Percentiles rank a stretch among this genome's conserved stretches.
Conservation (phyloP, 2,797 vertebrate genomes). For the Fundulus diaphanus region DNA sequence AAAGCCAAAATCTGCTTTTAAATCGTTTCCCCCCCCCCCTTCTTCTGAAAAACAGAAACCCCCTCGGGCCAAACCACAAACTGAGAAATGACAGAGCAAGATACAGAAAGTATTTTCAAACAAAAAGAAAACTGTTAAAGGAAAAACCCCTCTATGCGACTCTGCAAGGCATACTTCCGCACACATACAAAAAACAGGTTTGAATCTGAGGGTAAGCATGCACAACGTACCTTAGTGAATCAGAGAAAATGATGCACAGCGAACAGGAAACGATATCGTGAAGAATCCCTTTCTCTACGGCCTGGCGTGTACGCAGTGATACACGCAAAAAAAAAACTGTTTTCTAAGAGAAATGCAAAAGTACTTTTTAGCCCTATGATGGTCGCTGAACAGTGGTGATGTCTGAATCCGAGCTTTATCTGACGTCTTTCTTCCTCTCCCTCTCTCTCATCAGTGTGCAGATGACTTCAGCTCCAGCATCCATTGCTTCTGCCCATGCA, state of each 20-base stretch:
- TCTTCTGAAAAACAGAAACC: slow-evolving; percentile 53
- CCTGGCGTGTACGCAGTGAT: slow-evolving; percentile 75
- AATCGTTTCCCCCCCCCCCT: too few species aligned
- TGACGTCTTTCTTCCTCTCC: slow-evolving; percentile 85
- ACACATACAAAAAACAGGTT: slow-evolving; percentile 40
- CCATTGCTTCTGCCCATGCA: slow-evolving; percentile 73
- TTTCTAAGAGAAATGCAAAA: slow-evolving; percentile 84
- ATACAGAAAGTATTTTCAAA: slow-evolving; percentile 63
- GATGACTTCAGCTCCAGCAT: slow-evolving; percentile 85
- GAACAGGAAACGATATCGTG: slow-evolving; percentile 77
- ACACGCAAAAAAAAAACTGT: slow-evolving; percentile 76
- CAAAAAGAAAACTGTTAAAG: slow-evolving; percentile 72
- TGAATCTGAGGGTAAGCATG: slow-evolving; percentile 74
- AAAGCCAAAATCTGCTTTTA: slow-evolving; percentile 48
- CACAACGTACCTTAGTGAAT: slow-evolving; percentile 84
- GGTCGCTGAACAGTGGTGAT: slow-evolving; percentile 86
- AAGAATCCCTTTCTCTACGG: slow-evolving; percentile 82
- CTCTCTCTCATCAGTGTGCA: slow-evolving; percentile 87
- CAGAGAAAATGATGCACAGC: slow-evolving; percentile 74
- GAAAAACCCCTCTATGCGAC: slow-evolving; percentile 63
- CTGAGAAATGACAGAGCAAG: slow-evolving; percentile 44
- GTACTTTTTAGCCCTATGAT: slow-evolving; percentile 72
- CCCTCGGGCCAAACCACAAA: slow-evolving; percentile 62
- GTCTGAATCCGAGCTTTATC: slow-evolving; percentile 85
- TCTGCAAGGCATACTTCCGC: slow-evolving; percentile 64